A percentile compares a stretch with the other conserved stretches of the same genome.
These are phyloP conservation scores for Drosophila recens DNA, from an alignment of 2,888 invertebrate species.

Conservation along the genomic window DNA sequence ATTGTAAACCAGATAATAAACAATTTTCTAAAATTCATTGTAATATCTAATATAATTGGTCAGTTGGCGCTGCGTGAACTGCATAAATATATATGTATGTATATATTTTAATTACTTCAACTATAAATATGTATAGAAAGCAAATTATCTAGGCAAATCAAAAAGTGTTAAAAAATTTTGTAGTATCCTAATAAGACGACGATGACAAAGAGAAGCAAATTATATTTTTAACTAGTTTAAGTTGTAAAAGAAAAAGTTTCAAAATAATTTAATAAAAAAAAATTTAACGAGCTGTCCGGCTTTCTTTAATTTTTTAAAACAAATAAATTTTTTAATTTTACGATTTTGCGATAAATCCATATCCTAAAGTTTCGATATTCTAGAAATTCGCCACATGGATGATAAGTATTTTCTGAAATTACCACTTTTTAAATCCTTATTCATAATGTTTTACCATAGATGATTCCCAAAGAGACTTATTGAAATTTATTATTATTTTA, in stretches of 20 bases:
- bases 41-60: conserved; percentile 16
- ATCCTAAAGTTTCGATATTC: neutral
- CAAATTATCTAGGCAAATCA: conserved; percentile 56
- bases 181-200: conserved; percentile 42
- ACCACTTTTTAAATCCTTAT: neutral
- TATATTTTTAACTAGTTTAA: conserved; percentile 71
- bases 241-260: conserved; percentile 52
- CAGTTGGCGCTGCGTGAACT: conserved; percentile 45
- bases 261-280: conserved; percentile 46
- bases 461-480: conserved; percentile 4
- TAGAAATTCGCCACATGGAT: neutral
- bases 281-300: neutral
- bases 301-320: neutral
- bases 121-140: conserved; percentile 39
- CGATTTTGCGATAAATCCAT: neutral
- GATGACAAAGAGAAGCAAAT: conserved; percentile 39
- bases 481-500: conserved; percentile 55
- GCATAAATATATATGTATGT: conserved; percentile 5
- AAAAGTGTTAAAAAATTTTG: conserved; percentile 51
- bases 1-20: conserved; percentile 32
- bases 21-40: conserved; percentile 13
- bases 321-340: neutral
- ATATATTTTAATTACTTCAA: conserved; percentile 35
- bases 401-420: no score
- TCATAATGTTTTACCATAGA: neutral